Evolutionary conservation across 2,888 invertebrate species (phyloP).

Genomic region (Pristionchus japonicus): DNA sequence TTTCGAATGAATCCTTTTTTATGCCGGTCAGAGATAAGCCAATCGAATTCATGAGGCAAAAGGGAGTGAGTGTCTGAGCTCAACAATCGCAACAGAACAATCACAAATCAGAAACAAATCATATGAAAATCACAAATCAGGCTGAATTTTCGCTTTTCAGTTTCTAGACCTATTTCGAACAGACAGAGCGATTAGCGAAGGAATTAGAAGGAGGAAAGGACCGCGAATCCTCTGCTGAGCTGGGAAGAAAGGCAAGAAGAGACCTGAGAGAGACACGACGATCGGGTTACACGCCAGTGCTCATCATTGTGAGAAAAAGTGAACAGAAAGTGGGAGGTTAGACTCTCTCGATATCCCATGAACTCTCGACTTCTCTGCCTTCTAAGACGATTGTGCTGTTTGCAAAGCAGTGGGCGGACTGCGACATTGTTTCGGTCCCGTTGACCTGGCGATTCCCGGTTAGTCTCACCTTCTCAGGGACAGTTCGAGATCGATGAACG

Average conservation of each 20-base stretch:
- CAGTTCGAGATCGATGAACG: too few species aligned
- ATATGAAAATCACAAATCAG: neutral
- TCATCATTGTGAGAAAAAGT: neutral
- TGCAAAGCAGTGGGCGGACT: too few species aligned
- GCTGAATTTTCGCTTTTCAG: neutral
- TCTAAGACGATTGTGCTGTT: too few species aligned
- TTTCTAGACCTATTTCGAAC: neutral
- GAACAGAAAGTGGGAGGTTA: neutral
- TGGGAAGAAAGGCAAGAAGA: neutral
- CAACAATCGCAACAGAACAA: neutral
- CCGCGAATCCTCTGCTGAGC: neutral
- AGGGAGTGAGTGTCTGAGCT: neutral
- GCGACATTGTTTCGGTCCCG: too few species aligned
- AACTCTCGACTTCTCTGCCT: neutral
- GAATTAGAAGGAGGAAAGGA: neutral
- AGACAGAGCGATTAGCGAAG: neutral
- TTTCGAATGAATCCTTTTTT: too few species aligned
- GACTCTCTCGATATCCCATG: too few species aligned
- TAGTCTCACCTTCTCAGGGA: too few species aligned
- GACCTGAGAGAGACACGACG: neutral
- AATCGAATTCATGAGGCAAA: neutral
- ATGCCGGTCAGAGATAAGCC: neutral
- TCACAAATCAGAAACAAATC: neutral
- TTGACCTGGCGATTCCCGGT: too few species aligned
- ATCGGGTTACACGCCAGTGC: neutral